Conservation (phyloP, 2,888 invertebrate genomes). For the Agrotis clavis region DNA sequence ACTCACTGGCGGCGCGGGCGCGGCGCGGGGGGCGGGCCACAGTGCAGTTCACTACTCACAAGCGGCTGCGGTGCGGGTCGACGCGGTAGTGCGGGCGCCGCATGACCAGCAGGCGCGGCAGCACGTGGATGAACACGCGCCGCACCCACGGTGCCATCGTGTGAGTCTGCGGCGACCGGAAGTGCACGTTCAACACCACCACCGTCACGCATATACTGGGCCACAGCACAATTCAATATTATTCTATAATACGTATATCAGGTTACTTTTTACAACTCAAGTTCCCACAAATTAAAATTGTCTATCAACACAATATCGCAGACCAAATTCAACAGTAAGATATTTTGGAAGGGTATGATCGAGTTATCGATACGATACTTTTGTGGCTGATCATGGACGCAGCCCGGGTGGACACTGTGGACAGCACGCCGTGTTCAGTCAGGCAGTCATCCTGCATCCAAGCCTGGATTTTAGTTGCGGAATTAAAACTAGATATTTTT, state of each 20-base stretch:
- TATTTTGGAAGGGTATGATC: too few relatives aligned
- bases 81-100: conserved; percentile 94
- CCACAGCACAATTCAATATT: conserved; percentile 9
- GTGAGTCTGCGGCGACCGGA: conserved; percentile 99
- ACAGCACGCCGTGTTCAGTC: too few relatives aligned
- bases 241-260: neutral
- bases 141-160: conserved; percentile 99
- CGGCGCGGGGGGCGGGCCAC: neutral
- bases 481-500: too few relatives aligned
- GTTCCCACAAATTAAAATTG: neutral
- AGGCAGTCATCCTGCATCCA: too few relatives aligned
- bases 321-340: too few relatives aligned
- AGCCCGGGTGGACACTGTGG: too few relatives aligned
- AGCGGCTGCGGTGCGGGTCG: conserved; percentile 91
- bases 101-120: conserved; percentile 98
- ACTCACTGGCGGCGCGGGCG: neutral
- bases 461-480: too few relatives aligned
- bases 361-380: too few relatives aligned
- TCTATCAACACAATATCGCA: neutral
- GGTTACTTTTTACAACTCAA: neutral
- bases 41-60: conserved; percentile 74
- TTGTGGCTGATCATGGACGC: too few relatives aligned
- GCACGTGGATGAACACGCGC: conserved; percentile 98
- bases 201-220: conserved; percentile 98
- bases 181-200: conserved; percentile 99